Base-by-base conservation (phyloP, 2,888 invertebrate species). In the Polydrusus tereticollis region DNA sequence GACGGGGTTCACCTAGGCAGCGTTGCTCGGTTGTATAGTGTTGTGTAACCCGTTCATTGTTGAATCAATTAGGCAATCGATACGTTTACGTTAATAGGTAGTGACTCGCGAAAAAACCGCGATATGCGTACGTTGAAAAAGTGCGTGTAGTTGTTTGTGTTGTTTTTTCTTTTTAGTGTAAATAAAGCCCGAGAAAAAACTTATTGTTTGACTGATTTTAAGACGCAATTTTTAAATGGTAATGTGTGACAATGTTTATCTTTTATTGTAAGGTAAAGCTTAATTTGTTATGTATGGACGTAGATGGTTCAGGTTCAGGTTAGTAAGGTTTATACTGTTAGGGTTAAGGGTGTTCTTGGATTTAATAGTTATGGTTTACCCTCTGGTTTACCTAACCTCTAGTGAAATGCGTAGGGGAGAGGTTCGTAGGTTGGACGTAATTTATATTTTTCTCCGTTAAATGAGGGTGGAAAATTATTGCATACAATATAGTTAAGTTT, bases 21-120 rank as follows among this genome's bases (percentile, higher is more conserved):
- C 43, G 29, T 43, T 67, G 14, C 57, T 45, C 58, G 36, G 14
- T 43, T 71, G 67, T 71, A 59, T 68, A 74, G 71, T 71, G 14
- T 43, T 71, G 67, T 71, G 64, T 68, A 74, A 74, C 74, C 58
- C 63, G 71, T 74, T 74, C 68, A 62, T 71, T 71, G 71, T 74
- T 74, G 60, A 33, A 55, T 47, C 68, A 38, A 55, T 74, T 68
- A 47, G 70, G 66, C 38, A 50, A 60, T 62, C 41, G 63, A 50
- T 29, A 69, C 63, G 52, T 41, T 47, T 58, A 60, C 38, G 69
- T 62, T 20, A 33, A 38, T 63, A 21, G 57, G 23, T 38, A 20
- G n/a, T 8, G 41, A 52, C 16, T 38, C 12, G 18, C 16, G 33
- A 60, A 29, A 33, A 23, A 20, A 38, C 14, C 10, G 8, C n/a